Evolutionary conservation across 2,888 invertebrate species (phyloP).

Genomic region (Platerodrilus igneus): DNA sequence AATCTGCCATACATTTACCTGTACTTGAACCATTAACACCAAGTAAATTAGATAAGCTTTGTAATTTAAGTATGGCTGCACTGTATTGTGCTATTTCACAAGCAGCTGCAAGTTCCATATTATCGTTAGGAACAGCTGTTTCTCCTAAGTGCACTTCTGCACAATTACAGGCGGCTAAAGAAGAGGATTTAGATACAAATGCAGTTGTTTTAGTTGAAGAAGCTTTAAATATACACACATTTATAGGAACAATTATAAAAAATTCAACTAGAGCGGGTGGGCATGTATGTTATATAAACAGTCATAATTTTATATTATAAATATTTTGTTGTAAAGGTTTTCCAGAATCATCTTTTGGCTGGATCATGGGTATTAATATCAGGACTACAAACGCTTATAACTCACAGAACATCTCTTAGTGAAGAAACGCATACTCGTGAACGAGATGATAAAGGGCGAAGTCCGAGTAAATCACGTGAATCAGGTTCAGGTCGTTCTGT

Average conservation of each 20-base stretch:
- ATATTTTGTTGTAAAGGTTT: too few species aligned
- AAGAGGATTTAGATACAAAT: conserved; percentile 76
- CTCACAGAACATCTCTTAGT: conserved; percentile 54
- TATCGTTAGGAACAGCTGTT: conserved; percentile 55
- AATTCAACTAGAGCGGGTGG: conserved; percentile 83
- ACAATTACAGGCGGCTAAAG: conserved; percentile 43
- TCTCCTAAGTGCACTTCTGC: conserved; percentile 55
- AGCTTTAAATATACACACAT: conserved; percentile 78
- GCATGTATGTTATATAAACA: conserved; percentile 58
- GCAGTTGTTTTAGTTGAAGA: conserved; percentile 83
- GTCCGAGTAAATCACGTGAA: conserved; percentile 56
- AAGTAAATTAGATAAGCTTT: conserved; percentile 75
- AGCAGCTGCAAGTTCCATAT: conserved; percentile 59
- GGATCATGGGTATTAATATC: conserved; percentile 84
- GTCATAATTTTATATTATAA: too few species aligned
- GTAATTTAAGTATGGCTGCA: conserved; percentile 77
- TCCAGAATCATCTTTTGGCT: conserved; percentile 85
- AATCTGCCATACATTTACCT: conserved; percentile 78
- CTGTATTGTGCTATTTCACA: conserved; percentile 74
- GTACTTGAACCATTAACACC: conserved; percentile 83
- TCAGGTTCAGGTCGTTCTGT: conserved; percentile 59
- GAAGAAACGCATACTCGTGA: conserved; percentile 43
- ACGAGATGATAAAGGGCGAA: conserved; percentile 56
- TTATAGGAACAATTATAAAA: conserved; percentile 74
- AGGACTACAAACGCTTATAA: conserved; percentile 79